Evolutionary conservation across 1,140 invertebrate genomes (phyloP).

Genomic region (Apis florea): DNA sequence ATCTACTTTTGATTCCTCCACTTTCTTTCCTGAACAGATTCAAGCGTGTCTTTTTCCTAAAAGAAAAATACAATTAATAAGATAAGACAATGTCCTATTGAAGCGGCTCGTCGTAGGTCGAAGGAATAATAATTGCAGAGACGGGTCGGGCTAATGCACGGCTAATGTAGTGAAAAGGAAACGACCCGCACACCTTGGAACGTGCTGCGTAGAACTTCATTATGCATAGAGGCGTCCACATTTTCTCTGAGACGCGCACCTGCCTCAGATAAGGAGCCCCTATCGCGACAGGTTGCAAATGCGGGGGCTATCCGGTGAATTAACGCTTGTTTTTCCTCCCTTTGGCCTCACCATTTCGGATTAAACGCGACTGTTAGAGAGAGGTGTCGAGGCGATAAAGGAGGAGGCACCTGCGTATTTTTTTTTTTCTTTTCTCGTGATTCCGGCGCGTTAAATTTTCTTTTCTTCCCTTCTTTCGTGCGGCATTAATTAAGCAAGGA

Average conservation of each 20-base stretch:
- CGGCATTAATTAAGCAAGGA: neutral
- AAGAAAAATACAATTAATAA: neutral
- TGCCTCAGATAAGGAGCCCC: slow-evolving; percentile 69
- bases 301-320: slow-evolving; percentile 32
- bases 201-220: slow-evolving; percentile 44
- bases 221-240: slow-evolving; percentile 63
- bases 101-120: no score
- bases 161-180: slow-evolving; percentile 22
- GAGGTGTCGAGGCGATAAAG: slow-evolving; percentile 13
- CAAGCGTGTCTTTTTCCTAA: no score
- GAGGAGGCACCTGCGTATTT: slow-evolving; percentile 6
- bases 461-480: no score
- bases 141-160: neutral
- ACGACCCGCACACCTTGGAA: slow-evolving; percentile 43
- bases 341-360: neutral
- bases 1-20: no score
- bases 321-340: slow-evolving; percentile 20
- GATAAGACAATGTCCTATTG: neutral
- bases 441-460: neutral
- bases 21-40: no score
- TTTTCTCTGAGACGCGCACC: slow-evolving; percentile 68
- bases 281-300: slow-evolving; percentile 59
- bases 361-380: slow-evolving; percentile 22
- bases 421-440: neutral
- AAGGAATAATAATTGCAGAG: neutral